Evolutionary conservation across 2,113 vertebrate genomes (phyloP), one percentile per base, ranked within the genome.

Genomic region (Gobio gobio): DNA sequence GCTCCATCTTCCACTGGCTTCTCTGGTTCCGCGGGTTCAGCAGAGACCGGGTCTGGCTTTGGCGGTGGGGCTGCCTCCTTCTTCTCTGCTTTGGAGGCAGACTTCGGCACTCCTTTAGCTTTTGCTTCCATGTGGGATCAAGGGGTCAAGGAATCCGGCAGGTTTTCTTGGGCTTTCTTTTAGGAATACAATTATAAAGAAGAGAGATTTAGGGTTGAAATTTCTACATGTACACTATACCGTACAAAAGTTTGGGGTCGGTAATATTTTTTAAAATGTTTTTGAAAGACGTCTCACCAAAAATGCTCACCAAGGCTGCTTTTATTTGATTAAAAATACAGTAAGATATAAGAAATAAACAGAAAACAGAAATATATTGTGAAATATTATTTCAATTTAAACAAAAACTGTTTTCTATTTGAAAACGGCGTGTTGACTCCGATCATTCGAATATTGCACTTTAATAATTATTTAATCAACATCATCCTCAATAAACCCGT

Each of bases 121-220:
- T 95, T 95, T 86, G 91, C 86, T 86, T 95, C 94, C 95, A 95
- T 95, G 54, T 70, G 90, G 88, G 89, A 85, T 66, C 40, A 29
- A 47, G 58, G 10, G 13, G n/a, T 61, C 36, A 4, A 70, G 63
- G 43, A 36, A 36, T 66, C 43, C 7, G 16, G 45, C 49, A 70
- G 51, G 26, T 43, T 26, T 54, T 51, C 45, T 1, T 33, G 64
- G 2, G 6, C 13, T 72, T 80, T 72, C 29, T 58, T 68, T 20
- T 49, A 29, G 61, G 59, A 36, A 66, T 64, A 26, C 78, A 59
- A 59, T 36, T 22, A 51, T 51, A 54, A 54, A 59, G 20, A 40
- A 5, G 36, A 45, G 58, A 79, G 36, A 29, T 79, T 64, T 61
- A 59, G 54, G 12, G 33, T 77, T 3, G 14, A 24, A 45, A 43